phyloP scores from a whole-genome alignment of 2,888 invertebrate species.

The Theretra japonica region DNA sequence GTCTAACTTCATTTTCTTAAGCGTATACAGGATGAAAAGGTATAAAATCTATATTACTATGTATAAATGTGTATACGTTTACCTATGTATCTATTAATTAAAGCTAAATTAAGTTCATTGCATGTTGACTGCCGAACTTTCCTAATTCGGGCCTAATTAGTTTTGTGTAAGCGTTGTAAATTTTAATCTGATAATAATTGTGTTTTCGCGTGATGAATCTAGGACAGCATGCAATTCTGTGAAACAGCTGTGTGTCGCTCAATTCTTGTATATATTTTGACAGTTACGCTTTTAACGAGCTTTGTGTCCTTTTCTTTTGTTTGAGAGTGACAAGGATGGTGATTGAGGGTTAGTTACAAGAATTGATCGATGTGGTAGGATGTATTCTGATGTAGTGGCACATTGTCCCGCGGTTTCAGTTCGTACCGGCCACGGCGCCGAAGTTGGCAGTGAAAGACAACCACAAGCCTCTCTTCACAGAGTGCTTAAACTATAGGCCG shows the following conservation, averaged over 20 bases:
- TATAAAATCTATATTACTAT: constrained; percentile 12
- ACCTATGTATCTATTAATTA: constrained; percentile 25
- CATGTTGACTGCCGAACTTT: constrained; percentile 40
- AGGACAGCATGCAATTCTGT: constrained; percentile 45
- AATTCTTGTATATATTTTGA: constrained; percentile 16
- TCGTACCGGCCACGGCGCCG: constrained; percentile 62
- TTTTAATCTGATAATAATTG: constrained; percentile 39
- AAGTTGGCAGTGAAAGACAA: constrained; percentile 86
- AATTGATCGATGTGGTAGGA: constrained; percentile 22
- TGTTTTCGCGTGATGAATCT: constrained; percentile 46
- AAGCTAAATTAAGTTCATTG: constrained; percentile 35
- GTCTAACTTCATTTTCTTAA: constrained; percentile 24
- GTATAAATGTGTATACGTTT: background rate
- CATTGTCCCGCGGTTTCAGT: constrained; percentile 70
- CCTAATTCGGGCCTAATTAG: constrained; percentile 39
- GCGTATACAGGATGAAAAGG: constrained; percentile 20
- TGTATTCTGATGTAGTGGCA: constrained; percentile 60
- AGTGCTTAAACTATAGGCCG: constrained; percentile 93
- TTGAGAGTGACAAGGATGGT: background rate
- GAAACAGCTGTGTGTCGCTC: constrained; percentile 8
- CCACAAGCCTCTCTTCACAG: constrained; percentile 94
- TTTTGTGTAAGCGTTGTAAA: constrained; percentile 39
- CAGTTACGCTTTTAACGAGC: background rate
- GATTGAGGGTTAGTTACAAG: constrained; percentile 13
- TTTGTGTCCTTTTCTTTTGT: constrained; percentile 13